Base-by-base conservation (phyloP, 2,888 invertebrate species). In the Parapristionchus giblindavisi region DNA sequence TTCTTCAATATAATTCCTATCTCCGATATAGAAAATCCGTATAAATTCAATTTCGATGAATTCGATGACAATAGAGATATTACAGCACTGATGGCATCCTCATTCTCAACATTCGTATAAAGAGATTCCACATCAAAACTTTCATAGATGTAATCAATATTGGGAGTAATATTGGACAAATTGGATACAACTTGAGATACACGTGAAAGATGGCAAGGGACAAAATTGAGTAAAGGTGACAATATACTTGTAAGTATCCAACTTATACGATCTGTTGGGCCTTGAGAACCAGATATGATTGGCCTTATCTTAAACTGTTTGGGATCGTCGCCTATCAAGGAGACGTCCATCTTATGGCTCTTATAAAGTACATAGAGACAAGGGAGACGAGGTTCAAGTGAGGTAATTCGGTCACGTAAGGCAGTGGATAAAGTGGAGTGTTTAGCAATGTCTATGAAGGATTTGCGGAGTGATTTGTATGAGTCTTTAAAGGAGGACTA, bases 21-120 rank as follows among this genome's bases (percentile, higher is more conserved):
- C 17, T 63, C 63, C 3, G 38, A 38, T 17, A 38, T 34, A 27
- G 63, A 63, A 3, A 63, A n/a, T 14, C 48, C 43, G 51, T n/a
- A 21, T 4, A 51, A 17, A 32, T 43, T 3, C 29, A 66, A 4
- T 3, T 27, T 6, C 1, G 4, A 2, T 11, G 43, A 8, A 29
- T 3, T 21, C n/a, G n/a, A n/a, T n/a, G n/a, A n/a, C 29, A 70
- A 17, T 0, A 70, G 38, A 27, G 2, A 11, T 21, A 70, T 14
- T 38, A 38, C 40, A 2, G 70, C 70, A 3, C 54, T 2, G 21
- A 70, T 17, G 24, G 70, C 70, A 29, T 70, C 70, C 5, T 17
- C 1, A 70, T 70, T 70, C 8, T 21, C n/a, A 24, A 70, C 70
- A 54, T 70, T 68, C 2, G 70, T 70, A 24, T 70, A 70, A 8